Percentiles rank a stretch among this genome's conserved stretches.
Conservation (phyloP, 2,113 vertebrate genomes). For the Microcebus griseorufus region DNA sequence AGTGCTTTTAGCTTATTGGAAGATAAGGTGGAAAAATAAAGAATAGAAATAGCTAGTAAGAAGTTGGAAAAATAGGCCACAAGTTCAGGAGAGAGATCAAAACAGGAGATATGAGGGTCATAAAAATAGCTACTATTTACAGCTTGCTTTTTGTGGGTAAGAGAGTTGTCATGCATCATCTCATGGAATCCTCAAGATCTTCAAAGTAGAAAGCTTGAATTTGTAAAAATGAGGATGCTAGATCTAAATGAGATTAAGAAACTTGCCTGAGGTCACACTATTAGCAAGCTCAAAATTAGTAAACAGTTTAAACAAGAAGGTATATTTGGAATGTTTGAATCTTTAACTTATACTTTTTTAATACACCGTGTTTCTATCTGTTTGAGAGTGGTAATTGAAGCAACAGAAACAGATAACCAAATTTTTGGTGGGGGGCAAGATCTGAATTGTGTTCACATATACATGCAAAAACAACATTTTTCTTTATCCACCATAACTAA, state of each 20-base stretch:
- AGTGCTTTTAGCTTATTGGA: neutral
- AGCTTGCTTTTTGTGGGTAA: neutral
- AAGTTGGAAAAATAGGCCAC: neutral
- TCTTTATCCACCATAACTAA: neutral
- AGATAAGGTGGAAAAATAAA: neutral
- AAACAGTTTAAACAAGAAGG: neutral
- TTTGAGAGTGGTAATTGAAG: neutral
- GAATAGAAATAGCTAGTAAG: neutral
- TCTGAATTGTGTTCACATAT: neutral
- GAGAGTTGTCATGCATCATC: neutral
- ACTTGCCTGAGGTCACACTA: neutral
- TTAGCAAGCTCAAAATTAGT: constrained; percentile 7
- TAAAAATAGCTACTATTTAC: neutral
- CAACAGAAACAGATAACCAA: neutral
- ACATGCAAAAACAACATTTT: neutral
- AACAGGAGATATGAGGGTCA: neutral
- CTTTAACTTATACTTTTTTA: neutral
- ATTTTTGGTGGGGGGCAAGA: neutral
- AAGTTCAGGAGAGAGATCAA: neutral
- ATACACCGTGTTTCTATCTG: neutral
- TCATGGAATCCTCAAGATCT: neutral
- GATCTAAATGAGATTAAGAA: neutral
- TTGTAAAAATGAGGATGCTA: neutral
- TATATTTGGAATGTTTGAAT: neutral
- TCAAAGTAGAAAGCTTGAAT: neutral